phyloP scores from a whole-genome alignment of 2,797 vertebrate species.

The Leptatherina wallacei region DNA sequence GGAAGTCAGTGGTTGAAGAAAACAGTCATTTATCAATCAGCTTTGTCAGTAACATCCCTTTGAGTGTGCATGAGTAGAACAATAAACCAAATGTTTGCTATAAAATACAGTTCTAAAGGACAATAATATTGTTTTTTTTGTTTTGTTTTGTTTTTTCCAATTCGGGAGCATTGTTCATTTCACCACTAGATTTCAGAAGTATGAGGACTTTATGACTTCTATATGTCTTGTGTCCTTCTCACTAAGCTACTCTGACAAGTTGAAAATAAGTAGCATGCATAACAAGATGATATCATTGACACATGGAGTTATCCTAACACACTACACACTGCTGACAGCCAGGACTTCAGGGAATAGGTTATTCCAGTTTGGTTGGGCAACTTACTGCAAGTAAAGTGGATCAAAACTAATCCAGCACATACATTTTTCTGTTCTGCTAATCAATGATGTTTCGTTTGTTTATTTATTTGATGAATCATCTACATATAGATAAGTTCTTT shows the following conservation, averaged over 20 bases:
- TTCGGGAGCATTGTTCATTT: not conserved
- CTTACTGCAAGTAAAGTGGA: not conserved
- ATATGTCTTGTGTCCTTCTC: not conserved
- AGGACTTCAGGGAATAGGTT: not conserved
- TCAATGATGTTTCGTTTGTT: too few species aligned
- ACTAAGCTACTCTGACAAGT: slow-evolving; percentile 16
- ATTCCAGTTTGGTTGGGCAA: not conserved
- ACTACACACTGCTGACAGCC: not conserved
- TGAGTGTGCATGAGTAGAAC: slow-evolving; percentile 44
- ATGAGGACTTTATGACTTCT: not conserved
- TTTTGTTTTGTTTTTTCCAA: too few species aligned
- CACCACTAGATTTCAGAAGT: not conserved
- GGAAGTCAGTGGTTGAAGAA: slow-evolving; percentile 68
- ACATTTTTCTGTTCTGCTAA: too few species aligned
- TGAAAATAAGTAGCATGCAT: slow-evolving; percentile 23
- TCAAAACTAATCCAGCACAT: too few species aligned
- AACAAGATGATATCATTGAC: slow-evolving; percentile 18
- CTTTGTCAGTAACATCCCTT: slow-evolving; percentile 67
- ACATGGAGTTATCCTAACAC: not conserved
- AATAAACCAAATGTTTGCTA: slow-evolving; percentile 45
- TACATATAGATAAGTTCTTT: too few species aligned
- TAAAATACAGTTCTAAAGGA: slow-evolving; percentile 36
- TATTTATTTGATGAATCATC: too few species aligned
- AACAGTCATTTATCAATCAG: slow-evolving; percentile 75
- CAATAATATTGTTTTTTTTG: not conserved